Evolutionary conservation across 2,113 vertebrate species (phyloP), one percentile per base, ranked within the genome.

Genomic region (Raja brachyura): DNA sequence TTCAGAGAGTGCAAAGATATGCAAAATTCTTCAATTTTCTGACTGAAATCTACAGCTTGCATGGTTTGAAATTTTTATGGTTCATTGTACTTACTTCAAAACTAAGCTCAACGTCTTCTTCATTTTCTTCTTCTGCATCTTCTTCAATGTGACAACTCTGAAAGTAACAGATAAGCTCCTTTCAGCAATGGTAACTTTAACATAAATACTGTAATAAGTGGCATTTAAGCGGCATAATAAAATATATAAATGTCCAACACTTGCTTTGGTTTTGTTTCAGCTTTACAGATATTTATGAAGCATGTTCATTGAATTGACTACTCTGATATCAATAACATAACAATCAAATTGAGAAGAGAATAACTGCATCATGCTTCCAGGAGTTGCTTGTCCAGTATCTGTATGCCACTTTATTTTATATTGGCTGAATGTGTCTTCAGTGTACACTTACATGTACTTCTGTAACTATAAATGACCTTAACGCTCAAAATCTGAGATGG

Each of bases 81-180:
- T 28, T 39, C 39, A 14, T 74, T 39, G 13, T 61, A 93, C 95
- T 95, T 96, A 98, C 98, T 97, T 98, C 98, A 96, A 98, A 98
- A 93, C 97, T 95, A 93, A 96, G 95, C 94, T 98, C 97, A 20
- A 95, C 95, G 93, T 97, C 96, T 94, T 97, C 97, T 88, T 54
- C 90, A 13, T 97, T 96, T 90, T 95, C 93, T 78, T 94, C 96
- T 0, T 95, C 95, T 0, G 39, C 39, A 94, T 94, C 96, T 75
- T 95, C 97, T 95, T 96, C 97, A 94, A 98, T 96, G 96, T 98
- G 98, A 93, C 98, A 98, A 95, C 98, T 98, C 98, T 98, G 96
- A 1, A 85, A 9, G 11, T 79, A 31, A 59, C 74, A 77, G 74
- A 59, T 25, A 70, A 63, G 13, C 13, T n/a, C n/a, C 14, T 31